Evolutionary conservation across 2,888 invertebrate species (phyloP).

Genomic region (Perizoma flavofasciatum): DNA sequence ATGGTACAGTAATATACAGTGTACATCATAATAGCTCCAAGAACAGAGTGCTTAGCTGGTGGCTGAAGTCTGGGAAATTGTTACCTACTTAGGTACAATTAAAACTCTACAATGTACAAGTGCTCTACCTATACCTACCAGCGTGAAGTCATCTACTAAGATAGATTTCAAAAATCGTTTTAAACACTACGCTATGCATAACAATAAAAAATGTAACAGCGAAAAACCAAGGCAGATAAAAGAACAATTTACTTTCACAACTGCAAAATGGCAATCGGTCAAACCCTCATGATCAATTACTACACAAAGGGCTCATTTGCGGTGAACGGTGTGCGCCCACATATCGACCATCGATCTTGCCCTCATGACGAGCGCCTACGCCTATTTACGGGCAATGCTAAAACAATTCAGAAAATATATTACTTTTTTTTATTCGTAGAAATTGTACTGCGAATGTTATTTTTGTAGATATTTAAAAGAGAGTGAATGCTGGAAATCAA

Average conservation of each 20-base stretch:
- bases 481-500: too few relatives aligned
- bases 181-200: not conserved
- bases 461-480: too few relatives aligned
- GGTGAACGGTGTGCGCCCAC: constrained; percentile 65
- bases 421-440: too few relatives aligned
- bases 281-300: constrained; percentile 74
- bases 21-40: too few relatives aligned
- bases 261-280: constrained; percentile 73
- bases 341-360: constrained; percentile 75
- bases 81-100: too few relatives aligned
- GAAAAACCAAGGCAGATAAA: constrained; percentile 2
- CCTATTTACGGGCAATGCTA: constrained; percentile 29
- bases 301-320: constrained; percentile 77
- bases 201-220: not conserved
- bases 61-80: too few relatives aligned
- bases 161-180: not conserved
- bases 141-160: not conserved
- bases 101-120: too few relatives aligned
- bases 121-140: too few relatives aligned
- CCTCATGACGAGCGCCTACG: constrained; percentile 74
- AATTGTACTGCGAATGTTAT: too few relatives aligned
- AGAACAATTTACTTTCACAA: constrained; percentile 56
- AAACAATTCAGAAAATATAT: constrained; percentile 7
- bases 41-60: too few relatives aligned
- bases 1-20: too few relatives aligned